These are phyloP conservation scores for Rhodophaea formosa DNA, from an alignment of 2,888 invertebrate species.

Conservation along the genomic window DNA sequence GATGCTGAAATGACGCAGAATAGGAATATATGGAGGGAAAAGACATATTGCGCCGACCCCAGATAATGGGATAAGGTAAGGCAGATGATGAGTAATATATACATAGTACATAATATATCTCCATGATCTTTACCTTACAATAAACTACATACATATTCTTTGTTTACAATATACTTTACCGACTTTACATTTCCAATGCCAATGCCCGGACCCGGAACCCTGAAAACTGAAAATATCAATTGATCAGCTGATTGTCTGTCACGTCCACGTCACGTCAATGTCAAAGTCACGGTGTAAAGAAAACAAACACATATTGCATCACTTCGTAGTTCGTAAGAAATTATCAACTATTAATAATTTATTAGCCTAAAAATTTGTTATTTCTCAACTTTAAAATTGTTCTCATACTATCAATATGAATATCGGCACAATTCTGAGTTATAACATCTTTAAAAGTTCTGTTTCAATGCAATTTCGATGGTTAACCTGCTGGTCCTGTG, in stretches of 20 bases:
- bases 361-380: neutral
- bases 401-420: conserved; percentile 40
- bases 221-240: neutral
- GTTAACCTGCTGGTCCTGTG: conserved; percentile 85
- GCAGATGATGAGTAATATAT: too few relatives aligned
- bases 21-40: too few relatives aligned
- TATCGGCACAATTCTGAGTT: conserved; percentile 37
- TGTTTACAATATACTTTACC: too few relatives aligned
- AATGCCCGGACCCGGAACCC: too few relatives aligned
- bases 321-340: neutral
- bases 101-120: too few relatives aligned
- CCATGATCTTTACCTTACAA: too few relatives aligned
- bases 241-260: conserved; percentile 21
- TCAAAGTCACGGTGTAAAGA: neutral
- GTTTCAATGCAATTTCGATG: conserved; percentile 41
- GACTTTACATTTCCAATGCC: too few relatives aligned
- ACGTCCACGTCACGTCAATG: conserved; percentile 9
- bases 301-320: neutral
- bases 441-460: conserved; percentile 29
- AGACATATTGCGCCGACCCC: too few relatives aligned
- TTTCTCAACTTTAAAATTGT: neutral
- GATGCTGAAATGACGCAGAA: too few relatives aligned
- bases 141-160: too few relatives aligned
- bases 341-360: neutral
- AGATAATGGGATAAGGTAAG: too few relatives aligned